Evolutionary conservation across 2,113 vertebrate species (phyloP).

Genomic region (Petaurus breviceps): DNA sequence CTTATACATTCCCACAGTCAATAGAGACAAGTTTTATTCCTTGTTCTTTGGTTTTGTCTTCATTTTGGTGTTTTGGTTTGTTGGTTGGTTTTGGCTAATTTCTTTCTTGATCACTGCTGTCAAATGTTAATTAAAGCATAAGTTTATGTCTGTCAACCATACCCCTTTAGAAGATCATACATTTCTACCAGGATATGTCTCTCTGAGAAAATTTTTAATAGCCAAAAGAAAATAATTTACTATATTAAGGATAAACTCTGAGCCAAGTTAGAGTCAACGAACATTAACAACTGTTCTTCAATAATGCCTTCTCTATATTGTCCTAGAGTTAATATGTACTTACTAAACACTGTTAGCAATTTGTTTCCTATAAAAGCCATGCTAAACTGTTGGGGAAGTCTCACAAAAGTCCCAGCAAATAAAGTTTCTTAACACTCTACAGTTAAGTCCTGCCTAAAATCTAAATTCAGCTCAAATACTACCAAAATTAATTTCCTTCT

Average conservation of each 20-base stretch:
- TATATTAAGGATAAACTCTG: not conserved
- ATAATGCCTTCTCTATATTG: not conserved
- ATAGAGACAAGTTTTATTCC: not conserved
- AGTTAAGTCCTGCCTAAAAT: not conserved
- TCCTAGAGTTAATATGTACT: not conserved
- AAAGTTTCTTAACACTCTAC: not conserved
- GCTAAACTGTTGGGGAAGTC: not conserved
- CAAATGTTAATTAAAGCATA: not conserved
- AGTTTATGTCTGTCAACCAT: not conserved
- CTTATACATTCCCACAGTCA: not conserved
- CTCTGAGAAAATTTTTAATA: constrained; percentile 1
- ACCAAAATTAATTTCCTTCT: not conserved
- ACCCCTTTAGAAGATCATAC: not conserved
- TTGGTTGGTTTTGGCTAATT: constrained; percentile 12
- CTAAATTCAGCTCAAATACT: not conserved
- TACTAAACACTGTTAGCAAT: not conserved
- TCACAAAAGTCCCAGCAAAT: not conserved
- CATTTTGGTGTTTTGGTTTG: not conserved
- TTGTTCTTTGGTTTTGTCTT: not conserved
- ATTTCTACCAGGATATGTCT: not conserved
- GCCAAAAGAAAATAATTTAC: not conserved
- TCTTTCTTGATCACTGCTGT: not conserved
- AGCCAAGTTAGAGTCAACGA: not conserved
- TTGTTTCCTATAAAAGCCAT: constrained; percentile 6
- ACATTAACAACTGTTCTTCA: not conserved